Evolutionary conservation across 2,888 invertebrate species (phyloP), one percentile per base, ranked within the genome.

Genomic region (Drosophila atripex): DNA sequence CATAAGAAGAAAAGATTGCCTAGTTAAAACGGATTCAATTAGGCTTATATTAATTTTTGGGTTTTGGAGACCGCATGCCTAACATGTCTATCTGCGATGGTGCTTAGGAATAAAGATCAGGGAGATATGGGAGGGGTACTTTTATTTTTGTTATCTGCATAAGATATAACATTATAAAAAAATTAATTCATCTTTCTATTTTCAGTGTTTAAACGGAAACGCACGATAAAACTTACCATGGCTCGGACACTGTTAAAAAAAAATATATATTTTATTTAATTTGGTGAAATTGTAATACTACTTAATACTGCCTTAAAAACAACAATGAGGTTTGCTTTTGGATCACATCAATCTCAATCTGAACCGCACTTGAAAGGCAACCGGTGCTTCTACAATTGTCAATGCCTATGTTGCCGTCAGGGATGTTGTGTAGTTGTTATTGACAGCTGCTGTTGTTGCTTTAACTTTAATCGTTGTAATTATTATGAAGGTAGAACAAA

Each of bases 401-500:
- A 80, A 8, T 84, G 83, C 54, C 61, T 76, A 8, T 84, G 83
- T 32, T 84, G 83, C 46, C 78, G 80, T 4, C 86, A 88, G 30
- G 83, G 83, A 54, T 84, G 83, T 49, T 84, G 83, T 9, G 70
- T 86, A n/a, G 60, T 74, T 3, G 54, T 68, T 9, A 66, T 84
- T 30, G 70, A 59, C 28, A 73, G 43, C 38, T 74, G 80, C 32
- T 86, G 80, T 52, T 74, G 68, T 43, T 58, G 71, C 57, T 43
- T 46, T n/a, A 70, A 38, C 64, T 43, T 69, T 0, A 63, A 71
- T 50, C 70, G 66, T 35, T 66, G 60, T 53, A 57, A n/a, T 35
- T 35, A n/a, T 35, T 35, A 35, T 35, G n/a, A 14, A 35, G 61
- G 49, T 58, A 43, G 43, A 6, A 47, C 16, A 41, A 56, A 41